Evolutionary conservation across 2,888 invertebrate species (phyloP).

Genomic region (Cryptops parisi): DNA sequence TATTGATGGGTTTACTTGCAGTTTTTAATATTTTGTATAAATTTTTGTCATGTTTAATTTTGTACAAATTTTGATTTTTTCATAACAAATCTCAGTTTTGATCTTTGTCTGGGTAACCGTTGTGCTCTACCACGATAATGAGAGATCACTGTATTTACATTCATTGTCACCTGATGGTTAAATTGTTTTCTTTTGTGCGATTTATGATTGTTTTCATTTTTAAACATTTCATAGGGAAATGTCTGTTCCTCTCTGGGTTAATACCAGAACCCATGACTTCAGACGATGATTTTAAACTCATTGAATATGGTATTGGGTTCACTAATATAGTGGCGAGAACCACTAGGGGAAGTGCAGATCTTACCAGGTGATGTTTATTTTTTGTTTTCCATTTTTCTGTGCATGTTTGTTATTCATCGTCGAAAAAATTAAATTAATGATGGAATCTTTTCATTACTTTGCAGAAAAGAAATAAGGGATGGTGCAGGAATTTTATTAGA

Average conservation of each 20-base stretch:
- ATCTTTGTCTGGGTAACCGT: no score
- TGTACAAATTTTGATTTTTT: no score
- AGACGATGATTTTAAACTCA: slow-evolving; percentile 83
- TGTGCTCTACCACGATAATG: no score
- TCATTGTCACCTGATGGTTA: no score
- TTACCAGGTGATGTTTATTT: slow-evolving; percentile 52
- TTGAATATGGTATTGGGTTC: slow-evolving; percentile 91
- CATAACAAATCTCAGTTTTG: no score
- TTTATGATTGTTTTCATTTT: no score
- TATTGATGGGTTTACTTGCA: no score
- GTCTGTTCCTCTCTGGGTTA: slow-evolving; percentile 81
- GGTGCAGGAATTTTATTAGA: slow-evolving; percentile 70
- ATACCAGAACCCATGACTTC: slow-evolving; percentile 92
- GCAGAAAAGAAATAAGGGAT: slow-evolving; percentile 34
- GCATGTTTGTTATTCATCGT: not conserved
- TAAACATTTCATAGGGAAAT: slow-evolving; percentile 71
- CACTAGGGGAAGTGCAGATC: slow-evolving; percentile 89
- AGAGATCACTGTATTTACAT: no score
- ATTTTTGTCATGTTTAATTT: no score
- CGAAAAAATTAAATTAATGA: not conserved
- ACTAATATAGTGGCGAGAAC: slow-evolving; percentile 95
- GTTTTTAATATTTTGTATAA: no score
- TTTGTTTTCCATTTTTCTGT: not conserved
- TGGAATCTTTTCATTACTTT: slow-evolving; percentile 11
- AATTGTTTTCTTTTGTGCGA: no score